phyloP scores from a whole-genome alignment of 2,113 vertebrate species.

The Gopherus evgoodei region DNA sequence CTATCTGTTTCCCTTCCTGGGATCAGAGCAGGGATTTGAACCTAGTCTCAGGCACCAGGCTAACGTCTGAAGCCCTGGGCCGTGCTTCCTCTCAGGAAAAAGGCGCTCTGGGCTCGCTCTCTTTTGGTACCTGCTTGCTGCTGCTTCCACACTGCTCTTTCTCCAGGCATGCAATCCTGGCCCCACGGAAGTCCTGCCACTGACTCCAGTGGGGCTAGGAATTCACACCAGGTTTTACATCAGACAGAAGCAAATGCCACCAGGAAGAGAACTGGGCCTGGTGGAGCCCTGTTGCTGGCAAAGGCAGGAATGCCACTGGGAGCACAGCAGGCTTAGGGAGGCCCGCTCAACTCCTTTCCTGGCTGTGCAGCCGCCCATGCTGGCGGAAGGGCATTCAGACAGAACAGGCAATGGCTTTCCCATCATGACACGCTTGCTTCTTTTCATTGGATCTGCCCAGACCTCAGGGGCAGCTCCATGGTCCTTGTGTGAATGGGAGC shows the following conservation, averaged over 20 bases:
- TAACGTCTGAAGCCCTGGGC: too few relatives aligned
- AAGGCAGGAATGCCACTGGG: background rate
- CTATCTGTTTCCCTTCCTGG: background rate
- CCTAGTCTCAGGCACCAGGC: too few relatives aligned
- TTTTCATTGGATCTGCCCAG: background rate
- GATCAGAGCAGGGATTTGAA: background rate
- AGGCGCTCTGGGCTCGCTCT: background rate
- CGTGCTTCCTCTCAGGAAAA: background rate
- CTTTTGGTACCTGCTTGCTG: background rate
- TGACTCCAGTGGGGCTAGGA: background rate
- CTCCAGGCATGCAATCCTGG: background rate
- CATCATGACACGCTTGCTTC: background rate
- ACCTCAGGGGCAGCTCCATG: background rate
- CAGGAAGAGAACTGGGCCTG: background rate
- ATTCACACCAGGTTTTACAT: background rate
- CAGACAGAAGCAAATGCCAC: background rate
- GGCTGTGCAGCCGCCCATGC: background rate
- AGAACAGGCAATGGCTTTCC: background rate
- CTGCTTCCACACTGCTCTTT: background rate
- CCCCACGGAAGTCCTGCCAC: background rate
- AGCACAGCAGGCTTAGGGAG: too few relatives aligned
- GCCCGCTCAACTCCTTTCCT: background rate
- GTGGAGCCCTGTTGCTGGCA: background rate
- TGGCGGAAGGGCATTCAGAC: background rate
- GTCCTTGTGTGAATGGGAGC: background rate